phyloP scores from a whole-genome alignment of 2,888 invertebrate genomes.

The Sarcophaga variegata region DNA sequence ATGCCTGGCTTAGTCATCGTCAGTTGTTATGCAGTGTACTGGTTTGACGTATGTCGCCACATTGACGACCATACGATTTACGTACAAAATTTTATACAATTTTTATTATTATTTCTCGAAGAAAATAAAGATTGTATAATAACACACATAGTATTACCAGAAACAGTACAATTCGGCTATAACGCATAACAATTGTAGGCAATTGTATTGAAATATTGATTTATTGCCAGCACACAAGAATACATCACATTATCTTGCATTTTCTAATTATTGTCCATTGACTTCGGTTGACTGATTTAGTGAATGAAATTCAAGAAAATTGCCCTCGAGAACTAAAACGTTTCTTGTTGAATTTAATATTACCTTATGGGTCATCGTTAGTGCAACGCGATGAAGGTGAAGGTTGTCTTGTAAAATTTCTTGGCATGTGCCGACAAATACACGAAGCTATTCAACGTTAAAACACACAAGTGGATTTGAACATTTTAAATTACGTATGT shows the following conservation, averaged over 20 bases:
- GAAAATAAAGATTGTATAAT: slow-evolving; percentile 33
- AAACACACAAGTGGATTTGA: too few relatives aligned
- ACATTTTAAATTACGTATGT: too few relatives aligned
- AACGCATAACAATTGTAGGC: not conserved
- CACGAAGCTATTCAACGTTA: too few relatives aligned
- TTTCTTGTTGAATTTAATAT: not conserved
- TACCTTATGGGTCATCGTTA: slow-evolving; percentile 2
- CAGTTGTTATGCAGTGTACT: slow-evolving; percentile 36
- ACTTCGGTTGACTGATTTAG: slow-evolving; percentile 29
- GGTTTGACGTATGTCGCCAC: slow-evolving; percentile 55
- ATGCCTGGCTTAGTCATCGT: slow-evolving; percentile 47
- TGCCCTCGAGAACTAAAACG: not conserved
- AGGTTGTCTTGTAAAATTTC: slow-evolving; percentile 17
- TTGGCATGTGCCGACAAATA: too few relatives aligned
- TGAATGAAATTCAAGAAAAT: slow-evolving; percentile 34
- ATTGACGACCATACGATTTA: slow-evolving; percentile 24
- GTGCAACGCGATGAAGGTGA: slow-evolving; percentile 39
- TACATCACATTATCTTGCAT: not conserved
- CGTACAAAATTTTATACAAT: not conserved
- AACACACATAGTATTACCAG: not conserved
- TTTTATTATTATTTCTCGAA: not conserved
- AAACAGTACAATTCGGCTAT: slow-evolving; percentile 6
- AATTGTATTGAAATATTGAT: slow-evolving; percentile 30
- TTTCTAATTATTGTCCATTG: slow-evolving; percentile 1
- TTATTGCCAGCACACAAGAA: not conserved